phyloP scores from a whole-genome alignment of 2,113 vertebrate genomes.

The Anthoscopus minutus region DNA sequence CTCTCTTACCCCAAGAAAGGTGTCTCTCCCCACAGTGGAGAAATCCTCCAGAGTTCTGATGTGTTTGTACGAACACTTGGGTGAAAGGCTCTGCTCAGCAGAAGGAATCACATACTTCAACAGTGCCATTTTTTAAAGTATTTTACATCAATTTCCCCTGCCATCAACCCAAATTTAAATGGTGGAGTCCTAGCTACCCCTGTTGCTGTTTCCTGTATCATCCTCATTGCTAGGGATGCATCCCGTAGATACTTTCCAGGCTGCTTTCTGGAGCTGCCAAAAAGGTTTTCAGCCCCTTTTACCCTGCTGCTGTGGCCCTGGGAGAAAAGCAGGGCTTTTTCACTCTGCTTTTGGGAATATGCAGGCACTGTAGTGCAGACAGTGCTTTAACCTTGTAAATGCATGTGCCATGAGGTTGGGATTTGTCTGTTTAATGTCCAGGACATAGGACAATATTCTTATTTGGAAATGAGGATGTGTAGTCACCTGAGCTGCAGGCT shows the following conservation, averaged over 20 bases:
- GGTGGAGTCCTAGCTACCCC: not conserved
- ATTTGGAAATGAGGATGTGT: not conserved
- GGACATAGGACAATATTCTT: rapidly evolving
- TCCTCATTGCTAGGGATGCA: rapidly evolving
- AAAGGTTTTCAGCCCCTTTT: not conserved
- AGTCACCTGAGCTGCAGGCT: not conserved
- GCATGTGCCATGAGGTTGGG: rapidly evolving
- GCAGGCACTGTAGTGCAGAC: not conserved
- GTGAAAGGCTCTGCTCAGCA: not conserved
- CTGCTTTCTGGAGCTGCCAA: not conserved
- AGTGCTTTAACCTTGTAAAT: not conserved
- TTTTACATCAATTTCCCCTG: not conserved
- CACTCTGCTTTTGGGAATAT: not conserved
- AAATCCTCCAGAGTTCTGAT: not conserved
- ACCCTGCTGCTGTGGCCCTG: rapidly evolving
- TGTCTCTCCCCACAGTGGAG: rapidly evolving
- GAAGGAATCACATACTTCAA: not conserved
- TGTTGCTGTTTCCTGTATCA: not conserved
- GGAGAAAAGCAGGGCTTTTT: not conserved
- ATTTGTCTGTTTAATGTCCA: not conserved
- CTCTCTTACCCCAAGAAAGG: not conserved
- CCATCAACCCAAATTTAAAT: not conserved
- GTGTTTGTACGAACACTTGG: not conserved
- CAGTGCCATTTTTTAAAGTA: not conserved
- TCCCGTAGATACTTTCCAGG: rapidly evolving